These are phyloP conservation scores for Cariama cristata DNA, from an alignment of 2,113 vertebrate species.

Conservation along the genomic window DNA sequence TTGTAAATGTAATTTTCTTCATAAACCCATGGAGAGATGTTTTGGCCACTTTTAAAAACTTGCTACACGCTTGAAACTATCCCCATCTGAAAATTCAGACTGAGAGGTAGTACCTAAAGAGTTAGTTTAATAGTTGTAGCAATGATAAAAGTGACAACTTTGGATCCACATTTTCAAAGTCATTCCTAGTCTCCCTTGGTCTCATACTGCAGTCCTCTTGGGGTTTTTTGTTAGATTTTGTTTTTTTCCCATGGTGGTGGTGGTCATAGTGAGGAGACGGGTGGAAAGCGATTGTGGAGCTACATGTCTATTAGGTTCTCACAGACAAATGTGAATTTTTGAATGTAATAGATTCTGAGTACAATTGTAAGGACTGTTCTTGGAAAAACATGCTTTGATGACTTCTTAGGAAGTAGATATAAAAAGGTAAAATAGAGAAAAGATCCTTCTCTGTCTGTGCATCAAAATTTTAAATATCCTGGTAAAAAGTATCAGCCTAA, in stretches of 20 bases:
- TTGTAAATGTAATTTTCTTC: not conserved
- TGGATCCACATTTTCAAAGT: not conserved
- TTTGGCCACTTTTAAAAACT: not conserved
- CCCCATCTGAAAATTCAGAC: not conserved
- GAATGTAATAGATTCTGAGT: not conserved
- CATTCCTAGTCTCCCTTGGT: not conserved
- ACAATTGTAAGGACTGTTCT: not conserved
- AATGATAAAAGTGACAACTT: not conserved
- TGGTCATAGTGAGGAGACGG: not conserved
- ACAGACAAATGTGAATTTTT: not conserved
- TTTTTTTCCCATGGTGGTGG: fast-evolving
- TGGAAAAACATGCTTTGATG: not conserved
- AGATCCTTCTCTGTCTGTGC: not conserved
- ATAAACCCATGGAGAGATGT: not conserved
- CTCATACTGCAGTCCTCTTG: not conserved
- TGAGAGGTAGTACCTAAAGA: not conserved
- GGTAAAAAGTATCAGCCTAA: not conserved
- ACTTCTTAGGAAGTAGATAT: not conserved
- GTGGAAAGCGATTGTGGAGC: not conserved
- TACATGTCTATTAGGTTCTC: not conserved
- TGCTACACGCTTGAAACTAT: not conserved
- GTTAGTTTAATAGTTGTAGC: not conserved
- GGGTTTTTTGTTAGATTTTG: not conserved
- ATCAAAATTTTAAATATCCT: not conserved
- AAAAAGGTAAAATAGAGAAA: not conserved